These are phyloP conservation scores for Condylura cristata DNA, from an alignment of 2,113 vertebrate genomes.

Conservation along the genomic window DNA sequence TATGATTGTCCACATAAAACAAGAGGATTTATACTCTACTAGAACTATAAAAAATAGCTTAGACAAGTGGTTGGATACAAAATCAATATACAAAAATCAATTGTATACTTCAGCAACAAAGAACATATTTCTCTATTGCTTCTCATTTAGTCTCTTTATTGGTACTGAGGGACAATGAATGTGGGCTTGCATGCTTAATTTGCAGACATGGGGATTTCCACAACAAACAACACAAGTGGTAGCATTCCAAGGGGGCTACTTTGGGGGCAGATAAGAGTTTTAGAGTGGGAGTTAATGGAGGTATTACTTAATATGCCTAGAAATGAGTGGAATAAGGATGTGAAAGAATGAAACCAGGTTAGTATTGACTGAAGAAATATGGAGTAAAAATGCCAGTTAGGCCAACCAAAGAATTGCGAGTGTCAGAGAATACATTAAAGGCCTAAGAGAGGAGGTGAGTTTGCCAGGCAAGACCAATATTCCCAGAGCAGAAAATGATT, in stretches of 20 bases:
- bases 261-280: not conserved
- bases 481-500: not conserved
- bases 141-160: not conserved
- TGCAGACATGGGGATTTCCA: not conserved
- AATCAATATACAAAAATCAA: slow-evolving; percentile 40
- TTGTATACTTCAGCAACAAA: not conserved
- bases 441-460: not conserved
- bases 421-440: not conserved
- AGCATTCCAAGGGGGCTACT: not conserved
- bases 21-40: not conserved
- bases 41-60: not conserved
- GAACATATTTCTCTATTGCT: not conserved
- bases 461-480: not conserved
- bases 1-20: slow-evolving; percentile 27
- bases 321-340: not conserved
- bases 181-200: not conserved
- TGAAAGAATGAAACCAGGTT: too few species aligned
- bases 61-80: not conserved
- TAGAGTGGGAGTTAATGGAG: not conserved
- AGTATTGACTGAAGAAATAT: not conserved
- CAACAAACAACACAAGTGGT: not conserved
- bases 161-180: not conserved
- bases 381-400: not conserved
- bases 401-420: not conserved
- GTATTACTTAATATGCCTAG: not conserved